Evolutionary conservation across 2,888 invertebrate species (phyloP), one percentile per base, ranked within the genome.

Genomic region (Myopa tessellatipennis): DNA sequence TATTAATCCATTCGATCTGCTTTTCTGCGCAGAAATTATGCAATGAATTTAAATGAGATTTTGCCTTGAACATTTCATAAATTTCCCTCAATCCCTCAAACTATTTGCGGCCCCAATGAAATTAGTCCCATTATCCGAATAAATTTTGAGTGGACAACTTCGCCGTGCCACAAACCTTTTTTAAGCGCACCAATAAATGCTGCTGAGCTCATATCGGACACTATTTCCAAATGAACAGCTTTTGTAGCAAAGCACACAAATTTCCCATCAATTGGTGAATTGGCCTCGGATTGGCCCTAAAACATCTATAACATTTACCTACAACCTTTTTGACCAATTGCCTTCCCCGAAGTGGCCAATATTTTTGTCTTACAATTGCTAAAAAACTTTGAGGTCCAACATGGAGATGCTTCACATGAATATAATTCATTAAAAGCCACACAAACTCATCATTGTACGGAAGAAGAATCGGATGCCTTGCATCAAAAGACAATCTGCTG

Each of bases 341-440:
- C n/a, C 61, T 61, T n/a, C 72, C 45, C 4, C 61, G 40, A 36
- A 60, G 26, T 61, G 61, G 61, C 61, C 34, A 61, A 34, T 61
- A 61, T 61, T 61, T 58, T 61, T 61, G 61, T 12, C 61, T 5
- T 7, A 61, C 61, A 26, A 61, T 76, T 58, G 78, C n/a, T 16
- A 78, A 69, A 4, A 78, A 74, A 12, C 68, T 61, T 67, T 76
- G 76, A 8, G 76, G 61, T 5, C 50, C 78, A 68, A 67, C 68
- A 67, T 78, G 73, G 14, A 72, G 65, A 50, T 78, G 72, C 26
- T 58, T 72, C 7, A 68, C 45, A 68, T 68, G 68, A 5, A 65
- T 65, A 38, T 68, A 45, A 26, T 68, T n/a, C n/a, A 80, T 63
- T 45, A 80, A 16, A 4, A 76, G 58, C 40, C 68, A 70, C 10